Percentiles rank a stretch among this genome's conserved stretches.
These are phyloP conservation scores for Virgularia gustaviana DNA, from an alignment of 92 coral and sea anemone genomes.

Conservation along the genomic window DNA sequence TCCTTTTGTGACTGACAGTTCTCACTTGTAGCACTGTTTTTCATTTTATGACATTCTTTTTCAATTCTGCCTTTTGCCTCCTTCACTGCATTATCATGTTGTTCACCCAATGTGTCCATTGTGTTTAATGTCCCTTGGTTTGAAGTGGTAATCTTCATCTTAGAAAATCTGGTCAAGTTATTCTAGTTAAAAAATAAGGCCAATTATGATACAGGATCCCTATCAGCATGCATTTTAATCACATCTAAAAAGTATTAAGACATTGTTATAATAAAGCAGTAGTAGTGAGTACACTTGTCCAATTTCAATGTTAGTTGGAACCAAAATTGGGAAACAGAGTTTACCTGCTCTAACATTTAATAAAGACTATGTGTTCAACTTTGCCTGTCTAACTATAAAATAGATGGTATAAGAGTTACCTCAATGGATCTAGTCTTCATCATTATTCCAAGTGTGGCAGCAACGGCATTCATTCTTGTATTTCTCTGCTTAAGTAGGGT, in stretches of 20 bases:
- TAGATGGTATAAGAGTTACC: too few relatives aligned
- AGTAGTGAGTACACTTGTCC: too few relatives aligned
- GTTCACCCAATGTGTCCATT: constrained; percentile 47
- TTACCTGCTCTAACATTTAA: too few relatives aligned
- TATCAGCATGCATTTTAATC: too few relatives aligned
- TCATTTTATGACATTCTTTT: constrained; percentile 2
- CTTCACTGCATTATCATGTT: constrained; percentile 44
- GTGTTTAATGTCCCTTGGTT: constrained; percentile 45
- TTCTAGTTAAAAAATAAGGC: too few relatives aligned
- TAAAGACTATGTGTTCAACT: too few relatives aligned
- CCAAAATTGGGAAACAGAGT: too few relatives aligned
- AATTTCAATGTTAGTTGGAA: too few relatives aligned
- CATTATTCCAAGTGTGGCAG: constrained; percentile 46
- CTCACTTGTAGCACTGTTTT: neutral
- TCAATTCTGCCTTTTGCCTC: neutral
- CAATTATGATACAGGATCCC: too few relatives aligned
- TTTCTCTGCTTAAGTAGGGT: constrained; percentile 64
- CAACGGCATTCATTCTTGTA: constrained; percentile 60
- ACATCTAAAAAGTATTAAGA: too few relatives aligned
- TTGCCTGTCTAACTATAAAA: too few relatives aligned
- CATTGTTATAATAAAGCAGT: too few relatives aligned
- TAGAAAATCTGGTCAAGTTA: constrained; percentile 44
- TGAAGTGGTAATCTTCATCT: constrained; percentile 52
- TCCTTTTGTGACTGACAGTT: neutral
- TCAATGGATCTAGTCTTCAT: constrained; percentile 60